phyloP scores from a whole-genome alignment of 2,113 vertebrate genomes.

The Lampris incognitus region DNA sequence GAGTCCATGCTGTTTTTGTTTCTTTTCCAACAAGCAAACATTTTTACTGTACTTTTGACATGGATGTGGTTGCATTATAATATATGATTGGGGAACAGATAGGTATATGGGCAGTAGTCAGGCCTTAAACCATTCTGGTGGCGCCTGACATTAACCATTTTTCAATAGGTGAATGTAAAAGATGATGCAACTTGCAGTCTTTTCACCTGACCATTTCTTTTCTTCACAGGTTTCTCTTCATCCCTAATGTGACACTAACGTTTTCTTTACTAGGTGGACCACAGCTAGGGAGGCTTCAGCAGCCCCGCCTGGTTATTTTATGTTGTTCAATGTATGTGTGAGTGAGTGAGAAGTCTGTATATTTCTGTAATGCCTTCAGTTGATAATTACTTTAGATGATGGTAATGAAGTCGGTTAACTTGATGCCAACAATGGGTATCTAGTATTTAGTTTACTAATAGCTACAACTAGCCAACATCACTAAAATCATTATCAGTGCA shows the following conservation, averaged over 20 bases:
- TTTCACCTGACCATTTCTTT: background rate
- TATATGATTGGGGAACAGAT: too few species aligned
- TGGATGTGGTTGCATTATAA: too few species aligned
- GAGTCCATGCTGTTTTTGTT: too few species aligned
- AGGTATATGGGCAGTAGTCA: too few species aligned
- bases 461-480: background rate
- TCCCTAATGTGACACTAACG: background rate
- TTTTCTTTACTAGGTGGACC: constrained; percentile 1
- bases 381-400: too few species aligned
- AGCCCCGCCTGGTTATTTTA: background rate
- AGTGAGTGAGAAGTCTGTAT: too few species aligned
- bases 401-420: too few species aligned
- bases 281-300: background rate
- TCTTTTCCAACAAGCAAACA: too few species aligned
- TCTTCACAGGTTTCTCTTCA: constrained; percentile 9
- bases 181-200: background rate
- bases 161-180: background rate
- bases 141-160: background rate
- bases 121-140: too few species aligned
- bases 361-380: too few species aligned
- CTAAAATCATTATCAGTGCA: background rate
- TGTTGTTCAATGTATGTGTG: background rate
- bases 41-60: too few species aligned
- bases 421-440: background rate
- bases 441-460: background rate